Percentiles rank a stretch among this genome's conserved stretches.
These are phyloP conservation scores for Zenarchopterus dispar DNA, from an alignment of 2,797 vertebrate species.

Conservation along the genomic window DNA sequence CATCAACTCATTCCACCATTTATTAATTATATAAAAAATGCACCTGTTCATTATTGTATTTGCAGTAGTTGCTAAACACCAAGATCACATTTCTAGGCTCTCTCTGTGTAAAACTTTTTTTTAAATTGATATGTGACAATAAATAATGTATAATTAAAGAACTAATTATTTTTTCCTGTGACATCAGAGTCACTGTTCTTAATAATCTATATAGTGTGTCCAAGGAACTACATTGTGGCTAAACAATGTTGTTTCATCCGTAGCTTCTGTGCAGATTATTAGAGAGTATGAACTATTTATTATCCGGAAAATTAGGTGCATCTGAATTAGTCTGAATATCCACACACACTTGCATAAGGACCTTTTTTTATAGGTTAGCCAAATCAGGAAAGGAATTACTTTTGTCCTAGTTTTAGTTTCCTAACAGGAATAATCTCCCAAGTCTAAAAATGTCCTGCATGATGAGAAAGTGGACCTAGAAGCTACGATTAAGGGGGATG, in stretches of 20 bases:
- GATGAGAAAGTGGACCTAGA: conserved; percentile 32
- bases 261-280: conserved; percentile 20
- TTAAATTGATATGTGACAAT: not conserved
- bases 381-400: conserved; percentile 66
- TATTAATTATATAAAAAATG: conserved; percentile 38
- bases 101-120: conserved; percentile 13
- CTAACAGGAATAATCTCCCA: conserved; percentile 26
- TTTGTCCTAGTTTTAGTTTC: conserved; percentile 57
- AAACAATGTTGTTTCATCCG: conserved; percentile 37
- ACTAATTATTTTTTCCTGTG: conserved; percentile 51
- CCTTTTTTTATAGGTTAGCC: conserved; percentile 57
- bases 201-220: conserved; percentile 39
- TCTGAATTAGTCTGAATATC: conserved; percentile 40
- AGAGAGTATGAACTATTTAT: conserved; percentile 3
- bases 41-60: conserved; percentile 14
- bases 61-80: conserved; percentile 15
- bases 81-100: conserved; percentile 28
- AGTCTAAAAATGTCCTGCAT: conserved; percentile 43
- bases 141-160: conserved; percentile 41
- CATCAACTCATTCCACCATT: conserved; percentile 20
- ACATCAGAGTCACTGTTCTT: conserved; percentile 48
- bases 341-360: conserved; percentile 28
- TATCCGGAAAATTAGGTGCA: conserved; percentile 29
- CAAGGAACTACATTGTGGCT: conserved; percentile 10
- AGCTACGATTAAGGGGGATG: conserved; percentile 18